Evolutionary conservation across 2,113 vertebrate genomes (phyloP), one percentile per base, ranked within the genome.

Genomic region (Menidia beryllina): DNA sequence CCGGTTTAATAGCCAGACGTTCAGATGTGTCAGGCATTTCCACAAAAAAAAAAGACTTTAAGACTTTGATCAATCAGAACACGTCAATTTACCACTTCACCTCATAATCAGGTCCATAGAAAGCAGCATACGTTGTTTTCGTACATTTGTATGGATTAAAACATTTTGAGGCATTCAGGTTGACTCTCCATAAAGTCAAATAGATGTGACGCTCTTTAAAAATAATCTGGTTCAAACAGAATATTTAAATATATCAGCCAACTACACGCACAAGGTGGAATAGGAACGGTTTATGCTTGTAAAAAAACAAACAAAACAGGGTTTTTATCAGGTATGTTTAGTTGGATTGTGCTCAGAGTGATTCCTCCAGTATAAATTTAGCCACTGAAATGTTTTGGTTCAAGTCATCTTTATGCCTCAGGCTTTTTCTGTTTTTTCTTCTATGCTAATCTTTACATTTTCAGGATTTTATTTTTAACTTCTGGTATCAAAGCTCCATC

Each of bases 401-500:
- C 17, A 23, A 17, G 15, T 38, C 30, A 1, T 51, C 12, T 51
- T 17, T 49, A 23, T 63, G 5, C 20, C 60, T 45, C 17, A 45
- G 41, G 17, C 41, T 13, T n/a, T 7, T 34, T 34, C 30, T 34
- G n/a, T n/a, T 34, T 34, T 34, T 45, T 45, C 19, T 45, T n/a
- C 13, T 17, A 17, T 41, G 17, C 19, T 5, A 7, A 17, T 43
- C 41, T 19, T 19, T 49, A 50, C 9, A 24, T 38, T 61, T 62
- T 63, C 48, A 51, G 20, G 15, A 24, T 49, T 39, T 63, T 23
- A 1, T 19, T 62, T 60, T 47, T 41, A 1, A 34, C 30, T 10
- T 34, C 51, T 67, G 9, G 14, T 55, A 67, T 67, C 39, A 55
- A 19, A 66, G 38, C 51, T 66, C 51, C 19, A 30, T 63, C 21